Evolutionary conservation across 1,140 invertebrate genomes (phyloP).

Genomic region (Monochamus saltuarius): DNA sequence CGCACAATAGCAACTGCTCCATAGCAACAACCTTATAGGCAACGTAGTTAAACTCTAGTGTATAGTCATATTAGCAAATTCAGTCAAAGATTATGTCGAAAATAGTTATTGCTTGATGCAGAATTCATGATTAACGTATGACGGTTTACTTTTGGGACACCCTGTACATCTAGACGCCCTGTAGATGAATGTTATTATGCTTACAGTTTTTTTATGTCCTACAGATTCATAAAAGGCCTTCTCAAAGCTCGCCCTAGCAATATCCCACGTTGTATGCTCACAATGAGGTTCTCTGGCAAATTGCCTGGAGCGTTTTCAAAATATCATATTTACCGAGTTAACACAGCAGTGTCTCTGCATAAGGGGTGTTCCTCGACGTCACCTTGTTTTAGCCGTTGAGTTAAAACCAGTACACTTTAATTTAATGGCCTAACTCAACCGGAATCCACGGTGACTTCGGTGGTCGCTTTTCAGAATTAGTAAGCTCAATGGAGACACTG

Average conservation of each 20-base stretch:
- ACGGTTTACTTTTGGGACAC: too few relatives aligned
- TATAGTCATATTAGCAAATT: too few relatives aligned
- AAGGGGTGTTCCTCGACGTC: constrained; percentile 28
- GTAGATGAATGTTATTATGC: too few relatives aligned
- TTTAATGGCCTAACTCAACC: constrained; percentile 33
- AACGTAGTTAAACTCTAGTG: too few relatives aligned
- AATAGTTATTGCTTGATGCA: too few relatives aligned
- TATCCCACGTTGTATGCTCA: constrained; percentile 30
- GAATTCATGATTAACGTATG: too few relatives aligned
- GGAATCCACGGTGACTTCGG: constrained; percentile 28
- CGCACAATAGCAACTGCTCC: too few relatives aligned
- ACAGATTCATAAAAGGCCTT: too few relatives aligned
- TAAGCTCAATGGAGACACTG: constrained; percentile 31
- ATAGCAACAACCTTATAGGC: too few relatives aligned
- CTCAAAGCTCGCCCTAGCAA: constrained; percentile 4
- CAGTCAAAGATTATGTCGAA: too few relatives aligned
- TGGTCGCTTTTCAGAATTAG: constrained; percentile 32
- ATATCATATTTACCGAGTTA: constrained; percentile 39
- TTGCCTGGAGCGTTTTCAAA: constrained; percentile 37
- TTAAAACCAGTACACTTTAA: constrained; percentile 34
- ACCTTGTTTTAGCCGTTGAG: constrained; percentile 28
- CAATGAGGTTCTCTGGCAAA: constrained; percentile 21
- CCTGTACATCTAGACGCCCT: too few relatives aligned
- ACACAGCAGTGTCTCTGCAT: constrained; percentile 26
- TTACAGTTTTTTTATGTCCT: too few relatives aligned